Base-by-base conservation (phyloP, 2,113 vertebrate species). In the Lonchura striata region DNA sequence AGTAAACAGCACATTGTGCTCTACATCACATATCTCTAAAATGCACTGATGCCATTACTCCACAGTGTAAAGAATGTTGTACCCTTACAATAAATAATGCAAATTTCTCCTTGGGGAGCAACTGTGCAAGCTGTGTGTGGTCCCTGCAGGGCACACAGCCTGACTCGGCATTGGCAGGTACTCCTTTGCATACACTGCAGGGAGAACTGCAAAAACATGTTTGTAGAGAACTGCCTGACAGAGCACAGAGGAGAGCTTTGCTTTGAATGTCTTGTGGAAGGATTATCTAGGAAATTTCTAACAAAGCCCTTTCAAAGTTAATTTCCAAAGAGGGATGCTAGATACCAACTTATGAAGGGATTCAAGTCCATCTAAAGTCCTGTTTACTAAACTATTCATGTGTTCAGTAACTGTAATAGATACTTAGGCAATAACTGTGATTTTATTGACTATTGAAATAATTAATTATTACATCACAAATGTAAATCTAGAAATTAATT, bases 1-100 rank as follows among this genome's bases (percentile, higher is more conserved):
- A 0, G 21, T 59, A 42, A 84, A 63, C 23, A 85, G 61, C 22
- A 35, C 47, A 1, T 46, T 46, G 59, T 82, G 77, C 68, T 63
- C 16, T 42, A 64, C 0, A 0, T 61, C 49, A 31, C 4, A 0
- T 65, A n/a, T 47, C 60, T 81, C 60, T 72, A 37, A n/a, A 70
- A 50, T 54, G 28, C 77, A 84, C 27, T 78, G 27, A 47, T n/a
- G 50, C 39, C 47, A 10, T 83, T 77, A 56, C 54, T 72, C 75
- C n/a, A 54, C 42, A n/a, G 35, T 5, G 1, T 59, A 57, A 86
- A 74, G 39, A 76, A 75, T 63, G 27, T 42, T 69, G 23, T 25
- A 52, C 14, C 23, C 30, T 66, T 52, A 37, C 6, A 74, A 66
- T 70, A 86, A 94, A 70, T 65, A 81, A 77, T 37, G 14, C 64